These are phyloP conservation scores for Omphaloscelis lunosa DNA, from an alignment of 2,888 invertebrate genomes.

Conservation along the genomic window DNA sequence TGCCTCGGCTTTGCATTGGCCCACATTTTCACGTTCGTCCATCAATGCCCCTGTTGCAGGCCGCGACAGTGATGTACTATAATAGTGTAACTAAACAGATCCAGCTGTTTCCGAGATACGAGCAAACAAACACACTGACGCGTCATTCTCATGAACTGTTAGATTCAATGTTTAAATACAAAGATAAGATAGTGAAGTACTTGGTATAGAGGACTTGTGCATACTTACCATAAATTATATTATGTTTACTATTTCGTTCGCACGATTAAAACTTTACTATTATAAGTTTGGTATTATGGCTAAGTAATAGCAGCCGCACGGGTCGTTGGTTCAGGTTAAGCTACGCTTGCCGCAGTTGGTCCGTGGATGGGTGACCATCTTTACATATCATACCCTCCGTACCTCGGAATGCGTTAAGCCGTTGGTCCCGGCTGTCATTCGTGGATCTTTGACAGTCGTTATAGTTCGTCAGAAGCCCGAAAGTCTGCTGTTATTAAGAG, in stretches of 20 bases:
- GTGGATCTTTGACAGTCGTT: neutral
- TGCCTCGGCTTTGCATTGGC: no score
- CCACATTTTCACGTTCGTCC: no score
- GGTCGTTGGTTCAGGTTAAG: no score
- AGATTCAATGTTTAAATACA: conserved; percentile 42
- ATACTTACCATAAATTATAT: neutral
- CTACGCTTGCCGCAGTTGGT: no score
- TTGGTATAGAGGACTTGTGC: conserved; percentile 6
- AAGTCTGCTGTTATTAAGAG: no score
- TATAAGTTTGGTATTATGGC: no score
- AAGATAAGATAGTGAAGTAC: conserved; percentile 36
- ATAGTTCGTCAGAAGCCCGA: no score
- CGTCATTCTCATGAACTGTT: conserved; percentile 24
- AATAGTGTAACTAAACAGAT: neutral
- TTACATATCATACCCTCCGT: neutral
- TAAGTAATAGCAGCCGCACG: no score
- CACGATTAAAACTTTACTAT: no score
- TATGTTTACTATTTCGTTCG: neutral
- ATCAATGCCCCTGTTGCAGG: no score
- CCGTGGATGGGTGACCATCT: no score
- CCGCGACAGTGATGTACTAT: no score
- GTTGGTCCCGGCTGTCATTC: neutral
- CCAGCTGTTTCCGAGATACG: conserved; percentile 15
- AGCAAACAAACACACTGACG: conserved; percentile 18
- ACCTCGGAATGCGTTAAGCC: neutral